phyloP scores from a whole-genome alignment of 1,140 invertebrate genomes.

The Scaptomyza graminum region DNA sequence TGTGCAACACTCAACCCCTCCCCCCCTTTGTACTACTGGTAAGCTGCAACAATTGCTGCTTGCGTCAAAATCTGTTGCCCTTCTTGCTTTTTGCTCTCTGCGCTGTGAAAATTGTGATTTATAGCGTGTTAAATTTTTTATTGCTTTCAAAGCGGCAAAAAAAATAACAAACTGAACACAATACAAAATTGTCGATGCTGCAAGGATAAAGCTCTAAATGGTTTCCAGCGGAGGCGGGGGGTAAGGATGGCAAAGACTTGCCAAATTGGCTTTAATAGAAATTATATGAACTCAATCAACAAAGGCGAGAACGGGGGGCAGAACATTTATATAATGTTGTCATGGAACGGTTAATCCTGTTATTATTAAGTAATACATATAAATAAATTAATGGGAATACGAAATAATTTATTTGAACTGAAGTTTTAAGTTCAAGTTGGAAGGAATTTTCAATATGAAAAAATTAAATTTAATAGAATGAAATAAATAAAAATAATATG shows the following conservation, averaged over 20 bases:
- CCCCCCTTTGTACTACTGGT: background rate
- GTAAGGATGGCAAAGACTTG: constrained; percentile 36
- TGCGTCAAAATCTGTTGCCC: constrained; percentile 53
- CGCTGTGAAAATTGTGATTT: constrained; percentile 69
- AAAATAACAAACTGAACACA: constrained; percentile 58
- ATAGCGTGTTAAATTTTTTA: constrained; percentile 81
- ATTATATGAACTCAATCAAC: constrained; percentile 77
- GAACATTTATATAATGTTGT: background rate
- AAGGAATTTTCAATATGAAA: too few relatives aligned
- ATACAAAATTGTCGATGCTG: constrained; percentile 65
- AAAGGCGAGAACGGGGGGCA: background rate
- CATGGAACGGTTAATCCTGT: background rate
- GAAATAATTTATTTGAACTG: too few relatives aligned
- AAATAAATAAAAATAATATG: too few relatives aligned
- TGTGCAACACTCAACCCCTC: background rate
- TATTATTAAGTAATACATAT: background rate
- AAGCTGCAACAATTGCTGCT: constrained; percentile 65
- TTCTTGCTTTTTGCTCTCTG: constrained; percentile 1
- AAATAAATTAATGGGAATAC: constrained; percentile 54
- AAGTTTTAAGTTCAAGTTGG: too few relatives aligned
- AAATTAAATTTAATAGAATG: too few relatives aligned
- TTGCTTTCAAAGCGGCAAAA: constrained; percentile 56
- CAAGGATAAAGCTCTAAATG: background rate
- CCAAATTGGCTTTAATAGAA: constrained; percentile 76
- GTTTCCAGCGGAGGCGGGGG: background rate